phyloP scores from a whole-genome alignment of 1,140 invertebrate species.

The Rhyzopertha dominica region DNA sequence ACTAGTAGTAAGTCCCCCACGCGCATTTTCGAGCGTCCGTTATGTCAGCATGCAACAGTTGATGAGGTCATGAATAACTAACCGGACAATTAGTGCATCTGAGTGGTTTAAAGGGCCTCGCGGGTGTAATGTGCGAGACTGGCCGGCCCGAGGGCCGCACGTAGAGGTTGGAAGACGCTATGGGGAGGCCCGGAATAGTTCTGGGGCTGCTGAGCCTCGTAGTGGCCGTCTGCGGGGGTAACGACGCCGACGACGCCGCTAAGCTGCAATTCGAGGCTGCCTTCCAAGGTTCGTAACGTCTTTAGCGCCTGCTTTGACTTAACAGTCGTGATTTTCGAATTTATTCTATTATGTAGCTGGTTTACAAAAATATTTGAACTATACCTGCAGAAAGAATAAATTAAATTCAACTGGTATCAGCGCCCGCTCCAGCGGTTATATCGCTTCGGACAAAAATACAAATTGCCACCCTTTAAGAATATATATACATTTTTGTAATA shows the following conservation, averaged over 20 bases:
- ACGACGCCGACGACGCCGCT: slow-evolving; percentile 24
- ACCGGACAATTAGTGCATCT: slow-evolving; percentile 9
- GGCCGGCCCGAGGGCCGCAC: slow-evolving; percentile 1
- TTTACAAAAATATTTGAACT: too few species aligned
- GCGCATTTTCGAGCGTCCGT: neutral
- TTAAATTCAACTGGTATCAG: too few species aligned
- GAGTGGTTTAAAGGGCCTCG: slow-evolving; percentile 10
- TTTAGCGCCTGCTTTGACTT: too few species aligned
- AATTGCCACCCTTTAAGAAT: too few species aligned
- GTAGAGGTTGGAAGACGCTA: neutral
- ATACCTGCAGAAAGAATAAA: too few species aligned
- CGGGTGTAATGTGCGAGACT: slow-evolving; percentile 5
- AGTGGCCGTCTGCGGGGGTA: slow-evolving; percentile 16
- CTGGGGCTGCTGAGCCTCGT: slow-evolving; percentile 6
- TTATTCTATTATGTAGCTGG: too few species aligned
- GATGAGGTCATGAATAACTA: slow-evolving; percentile 13
- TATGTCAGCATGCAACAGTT: slow-evolving; percentile 11
- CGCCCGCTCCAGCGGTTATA: too few species aligned
- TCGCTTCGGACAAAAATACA: too few species aligned
- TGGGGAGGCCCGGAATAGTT: slow-evolving; percentile 6
- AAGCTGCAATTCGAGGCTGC: slow-evolving; percentile 36
- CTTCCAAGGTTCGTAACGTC: slow-evolving; percentile 40
- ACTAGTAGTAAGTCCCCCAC: neutral
- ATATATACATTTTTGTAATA: too few species aligned
- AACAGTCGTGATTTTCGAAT: too few species aligned